Conservation (phyloP, 2,888 invertebrate genomes). For the Drosophila koepferae region DNA sequence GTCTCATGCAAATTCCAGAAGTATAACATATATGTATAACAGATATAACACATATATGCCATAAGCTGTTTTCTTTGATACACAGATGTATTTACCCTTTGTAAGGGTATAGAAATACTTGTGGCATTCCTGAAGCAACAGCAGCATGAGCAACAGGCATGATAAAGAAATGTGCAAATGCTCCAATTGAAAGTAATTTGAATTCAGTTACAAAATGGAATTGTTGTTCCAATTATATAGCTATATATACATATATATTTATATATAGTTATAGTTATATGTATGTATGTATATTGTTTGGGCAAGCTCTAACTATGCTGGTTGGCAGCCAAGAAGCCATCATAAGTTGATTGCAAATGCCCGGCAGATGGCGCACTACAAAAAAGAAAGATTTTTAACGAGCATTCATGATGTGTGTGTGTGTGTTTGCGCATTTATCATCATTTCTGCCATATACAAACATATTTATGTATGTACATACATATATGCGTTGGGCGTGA, state of each 20-base stretch:
- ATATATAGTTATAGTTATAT: neutral
- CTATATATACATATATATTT: neutral
- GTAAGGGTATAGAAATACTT: constrained; percentile 8
- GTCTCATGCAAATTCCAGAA: too few relatives aligned
- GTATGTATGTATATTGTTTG: neutral
- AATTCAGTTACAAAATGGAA: constrained; percentile 3
- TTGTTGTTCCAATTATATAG: neutral
- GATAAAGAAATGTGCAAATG: constrained; percentile 21
- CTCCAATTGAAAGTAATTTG: constrained; percentile 14
- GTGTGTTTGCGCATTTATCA: neutral
- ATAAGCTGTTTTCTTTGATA: too few relatives aligned
- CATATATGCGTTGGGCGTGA: too few relatives aligned
- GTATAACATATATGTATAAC: neutral
- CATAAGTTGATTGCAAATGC: constrained; percentile 26
- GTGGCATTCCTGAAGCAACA: constrained; percentile 10
- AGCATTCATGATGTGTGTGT: constrained; percentile 12
- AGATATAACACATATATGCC: neutral
- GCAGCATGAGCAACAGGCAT: constrained; percentile 41
- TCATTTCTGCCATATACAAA: neutral
- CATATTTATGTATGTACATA: neutral
- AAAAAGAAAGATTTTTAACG: constrained; percentile 45
- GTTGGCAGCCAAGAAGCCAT: constrained; percentile 22
- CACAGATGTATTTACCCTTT: neutral
- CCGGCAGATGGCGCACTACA: constrained; percentile 14
- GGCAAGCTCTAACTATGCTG: constrained; percentile 4